Percentiles rank a stretch among this genome's conserved stretches.
Evolutionary conservation across 2,113 vertebrate species (phyloP).

Genomic region (Balaeniceps rex): DNA sequence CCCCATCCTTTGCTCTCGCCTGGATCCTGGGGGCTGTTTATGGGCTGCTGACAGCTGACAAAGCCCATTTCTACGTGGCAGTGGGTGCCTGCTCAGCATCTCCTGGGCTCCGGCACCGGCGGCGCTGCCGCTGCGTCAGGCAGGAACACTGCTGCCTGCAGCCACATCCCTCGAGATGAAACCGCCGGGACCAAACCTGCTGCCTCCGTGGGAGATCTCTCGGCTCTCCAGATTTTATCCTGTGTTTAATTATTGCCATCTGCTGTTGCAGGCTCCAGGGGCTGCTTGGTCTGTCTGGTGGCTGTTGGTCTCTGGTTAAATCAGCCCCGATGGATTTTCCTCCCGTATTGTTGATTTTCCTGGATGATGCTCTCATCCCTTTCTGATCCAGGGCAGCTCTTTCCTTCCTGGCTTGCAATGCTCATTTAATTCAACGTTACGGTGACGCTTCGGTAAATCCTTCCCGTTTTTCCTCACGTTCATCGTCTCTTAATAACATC

Average conservation of each 20-base stretch:
- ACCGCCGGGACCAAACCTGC: background rate
- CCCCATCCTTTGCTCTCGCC: background rate
- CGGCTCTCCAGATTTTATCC: background rate
- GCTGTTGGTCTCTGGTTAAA: background rate
- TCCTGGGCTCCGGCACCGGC: background rate
- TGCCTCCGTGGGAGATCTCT: background rate
- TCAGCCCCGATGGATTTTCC: background rate
- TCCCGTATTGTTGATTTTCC: background rate
- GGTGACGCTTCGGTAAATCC: background rate
- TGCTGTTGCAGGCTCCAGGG: background rate
- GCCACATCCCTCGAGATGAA: background rate
- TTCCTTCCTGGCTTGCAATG: background rate
- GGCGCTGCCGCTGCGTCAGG: background rate
- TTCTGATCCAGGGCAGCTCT: background rate
- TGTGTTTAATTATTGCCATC: slow-evolving; percentile 30
- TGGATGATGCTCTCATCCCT: background rate
- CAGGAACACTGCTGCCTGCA: background rate
- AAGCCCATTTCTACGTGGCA: background rate
- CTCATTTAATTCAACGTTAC: background rate
- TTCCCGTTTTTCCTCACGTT: background rate
- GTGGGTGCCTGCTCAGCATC: background rate
- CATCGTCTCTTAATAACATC: background rate
- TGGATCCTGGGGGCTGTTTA: background rate
- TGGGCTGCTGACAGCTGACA: background rate
- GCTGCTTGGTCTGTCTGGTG: background rate